Base-by-base conservation (phyloP, 2,797 vertebrate genomes). In the Mormyrus proboscirostris region DNA sequence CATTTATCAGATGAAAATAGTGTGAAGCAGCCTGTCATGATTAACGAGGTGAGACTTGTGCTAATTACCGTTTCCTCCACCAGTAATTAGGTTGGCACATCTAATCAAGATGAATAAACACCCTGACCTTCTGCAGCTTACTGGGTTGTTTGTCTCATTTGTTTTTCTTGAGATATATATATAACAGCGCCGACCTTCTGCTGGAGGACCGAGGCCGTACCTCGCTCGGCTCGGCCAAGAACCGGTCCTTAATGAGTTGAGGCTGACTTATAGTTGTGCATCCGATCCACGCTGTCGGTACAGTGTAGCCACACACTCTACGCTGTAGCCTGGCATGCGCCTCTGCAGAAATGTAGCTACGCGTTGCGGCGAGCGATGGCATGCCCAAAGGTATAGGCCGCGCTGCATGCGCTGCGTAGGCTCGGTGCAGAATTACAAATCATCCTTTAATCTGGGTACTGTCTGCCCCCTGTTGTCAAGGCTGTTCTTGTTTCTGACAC, bases 1-100 rank as follows among this genome's bases (percentile, higher is more conserved):
- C 96, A 98, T 98, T 99, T 97, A 98, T 97, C 97, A 98, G 97
- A 97, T 98, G 97, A 97, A 99, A 99, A 97, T 98, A 98, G 97
- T 97, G 96, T 94, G 94, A 96, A 97, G 96, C 97, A 97, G 96
- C 96, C 97, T 97, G 97, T 97, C 96, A 96, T 98, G 97, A 99
- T 98, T 98, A 98, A 98, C 96, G 97, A 98, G 97, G 97, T 98
- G 97, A 98, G 97, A 98, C 97, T 97, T 92, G 93, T 96, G 97
- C 97, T 99, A 99, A 99, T 99, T 99, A 99, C 97, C 96, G 97
- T 97, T 98, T 98, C 97, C 96, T 98, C 96, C 95, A 96, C 96
- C 97, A 95, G 96, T 98, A 98, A 99, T 99, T 98, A 97, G 97
- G 96, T 97, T 98, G 97, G 96, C 95, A 95, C 95, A 93, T 96